These are phyloP conservation scores for Paradoxurus hermaphroditus DNA, from an alignment of 2,113 vertebrate genomes.

Conservation along the genomic window DNA sequence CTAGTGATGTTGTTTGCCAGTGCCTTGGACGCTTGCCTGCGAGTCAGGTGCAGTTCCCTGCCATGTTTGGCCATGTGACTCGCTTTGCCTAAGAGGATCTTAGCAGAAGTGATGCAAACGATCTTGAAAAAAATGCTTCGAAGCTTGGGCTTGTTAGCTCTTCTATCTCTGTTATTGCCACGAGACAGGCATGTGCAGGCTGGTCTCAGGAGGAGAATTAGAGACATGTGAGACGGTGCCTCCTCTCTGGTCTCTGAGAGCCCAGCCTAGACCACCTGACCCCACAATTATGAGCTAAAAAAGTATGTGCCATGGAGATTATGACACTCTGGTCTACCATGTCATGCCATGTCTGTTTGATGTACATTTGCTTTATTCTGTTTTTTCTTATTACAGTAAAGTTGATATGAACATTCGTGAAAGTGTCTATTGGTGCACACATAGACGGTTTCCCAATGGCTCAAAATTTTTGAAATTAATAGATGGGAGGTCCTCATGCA, in stretches of 20 bases:
- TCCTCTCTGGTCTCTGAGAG: too few relatives aligned
- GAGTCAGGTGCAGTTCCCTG: not conserved
- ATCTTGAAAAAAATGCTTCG: not conserved
- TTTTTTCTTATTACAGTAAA: not conserved
- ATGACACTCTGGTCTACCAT: accelerated
- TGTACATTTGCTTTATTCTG: not conserved
- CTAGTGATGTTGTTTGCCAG: not conserved
- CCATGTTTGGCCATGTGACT: not conserved
- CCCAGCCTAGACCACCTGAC: not conserved
- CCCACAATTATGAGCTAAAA: not conserved
- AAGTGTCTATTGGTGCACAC: not conserved
- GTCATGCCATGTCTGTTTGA: not conserved
- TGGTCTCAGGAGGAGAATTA: not conserved
- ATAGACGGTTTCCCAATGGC: not conserved
- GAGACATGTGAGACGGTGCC: accelerated
- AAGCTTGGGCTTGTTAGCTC: not conserved
- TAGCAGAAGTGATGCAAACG: not conserved
- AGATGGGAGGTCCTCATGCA: not conserved
- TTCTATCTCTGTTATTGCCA: not conserved
- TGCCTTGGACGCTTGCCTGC: not conserved
- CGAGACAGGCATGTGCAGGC: not conserved
- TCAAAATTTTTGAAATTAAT: not conserved
- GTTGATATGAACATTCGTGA: not conserved
- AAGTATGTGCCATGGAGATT: too few relatives aligned
- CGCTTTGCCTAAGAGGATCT: not conserved